Evolutionary conservation across 2,113 vertebrate species (phyloP).

Genomic region (Gopherus flavomarginatus): DNA sequence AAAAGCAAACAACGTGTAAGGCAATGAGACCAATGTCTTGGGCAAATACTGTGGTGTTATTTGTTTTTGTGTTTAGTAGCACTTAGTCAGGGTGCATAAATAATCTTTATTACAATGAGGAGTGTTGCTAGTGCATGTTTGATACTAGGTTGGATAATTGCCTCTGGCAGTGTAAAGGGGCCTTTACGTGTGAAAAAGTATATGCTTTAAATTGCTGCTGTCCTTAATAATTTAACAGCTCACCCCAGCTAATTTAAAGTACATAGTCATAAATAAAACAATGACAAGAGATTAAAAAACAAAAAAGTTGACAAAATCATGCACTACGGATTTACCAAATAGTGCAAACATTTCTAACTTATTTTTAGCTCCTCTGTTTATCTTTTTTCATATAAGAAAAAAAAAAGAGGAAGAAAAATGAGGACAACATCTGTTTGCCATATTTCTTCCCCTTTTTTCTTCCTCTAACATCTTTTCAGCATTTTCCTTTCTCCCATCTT

Average conservation of each 20-base stretch:
- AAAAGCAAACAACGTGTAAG: slow-evolving; percentile 40
- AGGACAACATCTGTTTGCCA: slow-evolving; percentile 74
- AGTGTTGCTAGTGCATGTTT: background rate
- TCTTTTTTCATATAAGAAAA: slow-evolving; percentile 72
- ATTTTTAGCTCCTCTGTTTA: slow-evolving; percentile 68
- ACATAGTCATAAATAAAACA: background rate
- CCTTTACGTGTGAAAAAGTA: background rate
- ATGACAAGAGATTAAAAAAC: background rate
- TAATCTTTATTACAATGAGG: slow-evolving; percentile 48
- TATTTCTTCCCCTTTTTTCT: slow-evolving; percentile 69
- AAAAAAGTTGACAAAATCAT: background rate
- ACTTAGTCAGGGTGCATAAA: slow-evolving; percentile 31
- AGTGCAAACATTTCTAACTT: slow-evolving; percentile 58
- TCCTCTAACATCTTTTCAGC: slow-evolving; percentile 58
- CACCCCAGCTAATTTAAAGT: slow-evolving; percentile 14
- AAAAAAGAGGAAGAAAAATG: slow-evolving; percentile 68
- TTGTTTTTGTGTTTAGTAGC: slow-evolving; percentile 65
- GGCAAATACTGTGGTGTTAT: slow-evolving; percentile 56
- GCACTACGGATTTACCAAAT: slow-evolving; percentile 31
- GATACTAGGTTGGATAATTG: background rate
- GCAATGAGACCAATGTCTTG: slow-evolving; percentile 61
- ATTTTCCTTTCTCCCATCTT: slow-evolving; percentile 60
- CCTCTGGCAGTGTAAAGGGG: background rate
- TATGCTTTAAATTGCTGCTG: background rate
- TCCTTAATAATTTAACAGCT: background rate